Evolutionary conservation across 2,113 vertebrate species (phyloP), one percentile per base, ranked within the genome.

Genomic region (Galemys pyrenaicus): DNA sequence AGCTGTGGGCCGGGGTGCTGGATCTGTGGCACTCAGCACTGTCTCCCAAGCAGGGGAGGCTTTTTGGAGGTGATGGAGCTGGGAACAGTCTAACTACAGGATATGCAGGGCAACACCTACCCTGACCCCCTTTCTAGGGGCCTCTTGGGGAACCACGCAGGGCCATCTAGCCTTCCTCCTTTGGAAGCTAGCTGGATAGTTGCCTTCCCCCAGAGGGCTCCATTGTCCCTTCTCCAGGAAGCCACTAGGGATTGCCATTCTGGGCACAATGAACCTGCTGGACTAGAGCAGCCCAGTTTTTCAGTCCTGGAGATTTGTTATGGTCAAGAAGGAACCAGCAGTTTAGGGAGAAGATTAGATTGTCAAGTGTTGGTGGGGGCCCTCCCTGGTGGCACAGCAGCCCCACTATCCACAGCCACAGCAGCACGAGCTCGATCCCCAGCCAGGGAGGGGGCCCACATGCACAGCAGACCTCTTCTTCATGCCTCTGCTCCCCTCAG

Each of bases 61-160:
- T 70, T 54, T 3, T 0, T 1, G 39, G 49, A 10, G 8, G 1
- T 1, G 26, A 37, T 0, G 24, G 26, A 37, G 24, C 13, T 35
- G 26, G 17, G 37, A 58, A 24, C 30, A 13, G 2, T 68, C 20
- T 26, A 46, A 17, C 24, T 41, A 13, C 6, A 37, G 35, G 35
- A 74, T 1, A 56, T 24, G 54, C 54, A 56, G 54, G 30, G 13
- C 30, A 35, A 41, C 24, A 4, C 60, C 35, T 3, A 22, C 54
- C 6, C 37, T 11, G 22, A 11, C 70, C 26, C n/a, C 89, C 65
- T 78, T 56, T 70, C 77, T 68, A 49, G 62, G n/a, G 44, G 30
- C 17, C 46, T 60, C 26, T 83, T 78, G 39, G 30, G 28, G 39
- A 35, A 24, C 11, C 44, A 37, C 37, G 46, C 54, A 84, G 62